Percentiles rank a stretch among this genome's conserved stretches.
Conservation (phyloP, 64 coral and sea anemone genomes). For the Montipora sp. region DNA sequence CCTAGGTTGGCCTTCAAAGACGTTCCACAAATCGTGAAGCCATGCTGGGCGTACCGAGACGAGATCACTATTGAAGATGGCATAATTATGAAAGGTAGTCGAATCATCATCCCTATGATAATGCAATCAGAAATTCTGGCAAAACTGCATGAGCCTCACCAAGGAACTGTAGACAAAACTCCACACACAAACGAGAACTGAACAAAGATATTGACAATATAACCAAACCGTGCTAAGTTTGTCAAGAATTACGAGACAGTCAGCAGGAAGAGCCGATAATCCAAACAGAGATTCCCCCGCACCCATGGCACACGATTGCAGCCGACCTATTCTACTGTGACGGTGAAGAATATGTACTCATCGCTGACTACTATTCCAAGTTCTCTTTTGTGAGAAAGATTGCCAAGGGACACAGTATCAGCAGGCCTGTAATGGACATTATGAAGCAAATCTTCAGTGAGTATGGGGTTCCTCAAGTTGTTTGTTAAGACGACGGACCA, state of each 20-base stretch:
- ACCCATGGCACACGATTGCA: slow-evolving; percentile 31
- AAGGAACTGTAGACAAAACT: too few species aligned
- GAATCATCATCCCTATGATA: too few species aligned
- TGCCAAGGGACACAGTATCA: slow-evolving; percentile 3
- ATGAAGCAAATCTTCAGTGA: slow-evolving; percentile 55
- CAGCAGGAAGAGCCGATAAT: slow-evolving; percentile 6
- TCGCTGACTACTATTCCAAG: slow-evolving; percentile 58
- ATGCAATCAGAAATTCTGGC: too few species aligned
- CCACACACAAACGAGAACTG: too few species aligned
- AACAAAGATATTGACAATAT: neutral
- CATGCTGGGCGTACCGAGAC: too few species aligned
- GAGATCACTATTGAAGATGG: too few species aligned
- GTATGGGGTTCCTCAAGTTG: slow-evolving; percentile 5
- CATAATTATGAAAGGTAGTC: too few species aligned
- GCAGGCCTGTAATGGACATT: slow-evolving; percentile 21
- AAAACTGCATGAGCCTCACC: too few species aligned
- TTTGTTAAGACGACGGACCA: slow-evolving; percentile 16
- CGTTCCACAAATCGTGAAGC: too few species aligned
- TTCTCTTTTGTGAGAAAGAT: neutral
- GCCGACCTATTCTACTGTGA: slow-evolving; percentile 43
- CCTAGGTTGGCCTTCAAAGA: too few species aligned
- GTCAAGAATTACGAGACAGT: slow-evolving; percentile 12
- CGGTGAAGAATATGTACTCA: slow-evolving; percentile 32
- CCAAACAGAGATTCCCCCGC: slow-evolving; percentile 46
- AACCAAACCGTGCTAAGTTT: neutral